Percentiles rank a stretch among this genome's conserved stretches.
These are phyloP conservation scores for Magallana angulata DNA, from an alignment of 1,140 invertebrate genomes.

Conservation along the genomic window DNA sequence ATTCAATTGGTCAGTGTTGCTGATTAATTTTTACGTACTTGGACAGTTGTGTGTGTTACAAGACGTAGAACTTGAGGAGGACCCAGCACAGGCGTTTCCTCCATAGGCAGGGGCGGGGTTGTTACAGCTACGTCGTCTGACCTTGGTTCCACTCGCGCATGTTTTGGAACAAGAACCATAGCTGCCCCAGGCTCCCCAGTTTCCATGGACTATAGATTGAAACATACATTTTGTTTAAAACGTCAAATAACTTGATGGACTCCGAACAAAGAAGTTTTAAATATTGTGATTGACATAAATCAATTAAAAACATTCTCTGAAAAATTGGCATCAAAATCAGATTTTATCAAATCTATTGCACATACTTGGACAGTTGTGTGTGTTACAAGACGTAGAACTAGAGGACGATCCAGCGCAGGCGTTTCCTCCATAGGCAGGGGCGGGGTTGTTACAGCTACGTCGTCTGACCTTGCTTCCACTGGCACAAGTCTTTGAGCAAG, in stretches of 20 bases:
- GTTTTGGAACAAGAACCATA: constrained; percentile 71
- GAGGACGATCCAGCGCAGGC: constrained; percentile 56
- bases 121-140: constrained; percentile 65
- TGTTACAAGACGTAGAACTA: constrained; percentile 52
- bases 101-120: constrained; percentile 66
- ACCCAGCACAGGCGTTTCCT: constrained; percentile 52
- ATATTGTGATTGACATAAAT: too few relatives aligned
- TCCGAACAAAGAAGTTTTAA: too few relatives aligned
- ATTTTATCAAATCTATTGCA: background rate
- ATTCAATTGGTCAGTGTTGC: too few relatives aligned
- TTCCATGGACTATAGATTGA: constrained; percentile 71
- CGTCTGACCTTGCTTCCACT: constrained; percentile 83
- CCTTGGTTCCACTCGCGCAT: constrained; percentile 70
- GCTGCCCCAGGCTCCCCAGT: constrained; percentile 82
- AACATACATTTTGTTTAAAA: background rate
- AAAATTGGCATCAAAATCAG: too few relatives aligned
- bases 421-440: constrained; percentile 64
- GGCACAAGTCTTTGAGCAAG: constrained; percentile 83
- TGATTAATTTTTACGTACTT: constrained; percentile 33
- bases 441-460: constrained; percentile 83
- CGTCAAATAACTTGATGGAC: too few relatives aligned
- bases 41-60: constrained; percentile 59
- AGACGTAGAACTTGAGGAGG: constrained; percentile 39
- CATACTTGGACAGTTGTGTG: constrained; percentile 51
- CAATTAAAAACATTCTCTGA: too few relatives aligned